phyloP scores from a whole-genome alignment of 1,140 invertebrate genomes.

The Yoshiicerus persimilis region DNA sequence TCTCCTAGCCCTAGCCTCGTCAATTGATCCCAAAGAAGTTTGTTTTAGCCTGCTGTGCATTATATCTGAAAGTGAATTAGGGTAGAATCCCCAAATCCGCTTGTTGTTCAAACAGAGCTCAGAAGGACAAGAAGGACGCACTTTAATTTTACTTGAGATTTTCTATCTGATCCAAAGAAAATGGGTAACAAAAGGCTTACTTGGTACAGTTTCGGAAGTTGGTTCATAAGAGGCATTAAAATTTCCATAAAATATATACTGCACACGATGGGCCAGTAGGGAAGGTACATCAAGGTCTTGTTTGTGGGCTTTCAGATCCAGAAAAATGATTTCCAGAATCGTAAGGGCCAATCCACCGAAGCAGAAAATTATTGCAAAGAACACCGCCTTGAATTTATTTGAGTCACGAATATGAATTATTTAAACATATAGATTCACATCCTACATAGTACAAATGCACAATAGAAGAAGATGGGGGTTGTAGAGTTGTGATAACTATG shows the following conservation, averaged over 20 bases:
- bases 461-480: too few relatives aligned
- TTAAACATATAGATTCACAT: background rate
- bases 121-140: too few relatives aligned
- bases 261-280: background rate
- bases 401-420: background rate
- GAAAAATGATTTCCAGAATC: conserved; percentile 26
- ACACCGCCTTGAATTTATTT: background rate
- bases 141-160: too few relatives aligned
- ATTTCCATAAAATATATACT: conserved; percentile 1
- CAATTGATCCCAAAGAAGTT: too few relatives aligned
- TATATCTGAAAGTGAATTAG: too few relatives aligned
- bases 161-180: too few relatives aligned
- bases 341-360: background rate
- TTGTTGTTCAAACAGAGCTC: too few relatives aligned
- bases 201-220: background rate
- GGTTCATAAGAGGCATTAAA: background rate
- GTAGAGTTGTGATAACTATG: too few relatives aligned
- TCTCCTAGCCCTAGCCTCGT: too few relatives aligned
- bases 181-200: background rate
- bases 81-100: too few relatives aligned
- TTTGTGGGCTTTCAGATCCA: conserved; percentile 12
- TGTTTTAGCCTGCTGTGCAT: too few relatives aligned
- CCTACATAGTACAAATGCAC: too few relatives aligned
- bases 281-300: background rate
- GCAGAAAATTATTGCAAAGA: background rate